Evolutionary conservation across 2,888 invertebrate species (phyloP), one percentile per base, ranked within the genome.

Genomic region (Periphyllus acericola): DNA sequence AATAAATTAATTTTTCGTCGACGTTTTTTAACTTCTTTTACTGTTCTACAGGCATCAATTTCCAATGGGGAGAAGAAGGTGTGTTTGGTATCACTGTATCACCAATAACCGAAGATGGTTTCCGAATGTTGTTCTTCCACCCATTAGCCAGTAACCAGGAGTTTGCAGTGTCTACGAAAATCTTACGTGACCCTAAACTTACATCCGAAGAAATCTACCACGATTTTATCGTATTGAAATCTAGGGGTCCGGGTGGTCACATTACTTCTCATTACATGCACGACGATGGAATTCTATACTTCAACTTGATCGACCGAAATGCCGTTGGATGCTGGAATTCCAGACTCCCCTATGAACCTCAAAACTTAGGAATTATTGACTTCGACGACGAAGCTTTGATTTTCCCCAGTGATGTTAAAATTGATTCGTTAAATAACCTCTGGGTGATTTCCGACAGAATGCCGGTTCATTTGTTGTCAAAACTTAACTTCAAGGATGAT

Each of bases 261-360:
- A 94, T 96, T 0, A 95, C 96, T 0, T 94, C 96, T 9, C 95
- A 95, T 89, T 94, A 93, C 90, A 94, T 94, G 90, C 96, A 96
- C 90, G 92, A 93, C 78, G 94, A 94, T 0, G 94, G 94, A 46
- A 94, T 95, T 17, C 92, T 96, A 89, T 96, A 96, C 92, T 95
- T 96, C 90, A 95, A 96, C 5, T 95, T 96, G 93, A 95, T 96
- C 0, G 94, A 95, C 82, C 93, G 94, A 86, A 95, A 96, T 90
- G 94, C 95, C n/a, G 92, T 97, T 0, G 96, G 95, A 72, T 96
- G 96, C 90, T 96, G 96, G 96, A 95, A 96, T 90, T 94, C 94
- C 0, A 76, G 89, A 75, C 90, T 89, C 32, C 89, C 90, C 32
- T 93, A 93, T 0, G 95, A 95, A 90, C 93, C 94, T 0, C 96